phyloP scores from a whole-genome alignment of 2,888 invertebrate genomes.

The Octonoba sinensis region DNA sequence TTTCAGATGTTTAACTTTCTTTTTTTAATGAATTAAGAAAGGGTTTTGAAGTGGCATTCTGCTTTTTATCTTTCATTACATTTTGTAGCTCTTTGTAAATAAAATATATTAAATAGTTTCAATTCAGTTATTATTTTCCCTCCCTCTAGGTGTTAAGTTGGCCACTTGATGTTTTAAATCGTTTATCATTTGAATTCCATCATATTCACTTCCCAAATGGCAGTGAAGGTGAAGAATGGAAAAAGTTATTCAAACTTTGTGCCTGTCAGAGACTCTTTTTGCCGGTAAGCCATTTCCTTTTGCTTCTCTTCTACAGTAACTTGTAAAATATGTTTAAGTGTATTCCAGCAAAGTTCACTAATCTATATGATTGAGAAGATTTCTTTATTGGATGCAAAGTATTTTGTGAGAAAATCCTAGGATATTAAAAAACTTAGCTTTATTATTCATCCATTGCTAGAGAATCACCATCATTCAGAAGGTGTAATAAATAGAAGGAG shows the following conservation, averaged over 20 bases:
- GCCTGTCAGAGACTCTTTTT: constrained; percentile 93
- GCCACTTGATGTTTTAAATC: constrained; percentile 77
- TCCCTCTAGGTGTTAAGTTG: constrained; percentile 78
- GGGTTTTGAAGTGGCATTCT: not conserved
- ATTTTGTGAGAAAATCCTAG: no score
- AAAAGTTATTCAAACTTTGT: constrained; percentile 91
- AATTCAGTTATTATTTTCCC: not conserved
- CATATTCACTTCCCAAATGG: constrained; percentile 83
- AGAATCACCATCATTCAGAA: no score
- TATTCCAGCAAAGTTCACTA: no score
- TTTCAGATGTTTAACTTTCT: not conserved
- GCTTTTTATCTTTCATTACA: not conserved
- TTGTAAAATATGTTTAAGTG: no score
- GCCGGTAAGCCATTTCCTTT: constrained; percentile 79
- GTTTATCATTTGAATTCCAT: constrained; percentile 81
- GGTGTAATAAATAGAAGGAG: no score
- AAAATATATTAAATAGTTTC: not conserved
- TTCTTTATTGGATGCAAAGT: no score
- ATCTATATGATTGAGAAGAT: no score
- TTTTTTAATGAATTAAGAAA: not conserved
- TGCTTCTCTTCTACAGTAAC: not conserved
- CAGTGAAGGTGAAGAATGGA: constrained; percentile 83
- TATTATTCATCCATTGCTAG: no score
- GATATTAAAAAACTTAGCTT: no score
- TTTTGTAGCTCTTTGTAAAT: not conserved